Percentiles rank a stretch among this genome's conserved stretches.
Conservation (phyloP, 2,888 invertebrate species). For the Athetis lepigone region DNA sequence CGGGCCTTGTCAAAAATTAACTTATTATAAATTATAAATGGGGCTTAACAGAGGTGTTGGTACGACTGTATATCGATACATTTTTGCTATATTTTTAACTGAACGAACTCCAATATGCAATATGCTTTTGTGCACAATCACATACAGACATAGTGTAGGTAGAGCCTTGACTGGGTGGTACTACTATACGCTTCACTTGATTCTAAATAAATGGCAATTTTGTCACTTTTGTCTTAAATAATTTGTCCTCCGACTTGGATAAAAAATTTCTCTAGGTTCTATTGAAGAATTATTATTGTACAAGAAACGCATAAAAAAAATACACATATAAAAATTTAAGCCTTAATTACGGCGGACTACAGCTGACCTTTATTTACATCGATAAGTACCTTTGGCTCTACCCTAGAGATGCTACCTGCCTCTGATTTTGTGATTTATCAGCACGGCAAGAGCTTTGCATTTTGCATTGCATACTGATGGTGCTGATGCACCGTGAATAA, state of each 20-base stretch:
- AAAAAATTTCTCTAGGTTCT: no score
- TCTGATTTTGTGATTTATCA: conserved; percentile 76
- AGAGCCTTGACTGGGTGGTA: neutral
- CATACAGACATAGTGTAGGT: neutral
- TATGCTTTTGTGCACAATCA: neutral
- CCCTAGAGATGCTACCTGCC: conserved; percentile 73
- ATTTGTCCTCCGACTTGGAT: no score
- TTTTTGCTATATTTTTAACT: conserved; percentile 29
- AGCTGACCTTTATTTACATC: no score
- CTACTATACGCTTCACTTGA: no score
- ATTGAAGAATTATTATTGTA: no score
- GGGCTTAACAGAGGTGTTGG: conserved; percentile 66
- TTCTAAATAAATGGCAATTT: no score
- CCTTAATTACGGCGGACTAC: no score
- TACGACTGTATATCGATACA: conserved; percentile 62
- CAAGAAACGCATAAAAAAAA: no score
- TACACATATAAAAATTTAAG: no score
- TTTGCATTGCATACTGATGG: conserved; percentile 76
- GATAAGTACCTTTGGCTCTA: conserved; percentile 50
- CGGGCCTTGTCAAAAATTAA: conserved; percentile 83
- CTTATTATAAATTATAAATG: conserved; percentile 82
- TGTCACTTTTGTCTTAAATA: no score
- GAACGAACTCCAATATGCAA: neutral
- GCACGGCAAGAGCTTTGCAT: conserved; percentile 68
- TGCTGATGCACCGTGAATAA: conserved; percentile 74